Conservation (phyloP, 92 coral and sea anemone species). For the Chrysogorgia sp. region DNA sequence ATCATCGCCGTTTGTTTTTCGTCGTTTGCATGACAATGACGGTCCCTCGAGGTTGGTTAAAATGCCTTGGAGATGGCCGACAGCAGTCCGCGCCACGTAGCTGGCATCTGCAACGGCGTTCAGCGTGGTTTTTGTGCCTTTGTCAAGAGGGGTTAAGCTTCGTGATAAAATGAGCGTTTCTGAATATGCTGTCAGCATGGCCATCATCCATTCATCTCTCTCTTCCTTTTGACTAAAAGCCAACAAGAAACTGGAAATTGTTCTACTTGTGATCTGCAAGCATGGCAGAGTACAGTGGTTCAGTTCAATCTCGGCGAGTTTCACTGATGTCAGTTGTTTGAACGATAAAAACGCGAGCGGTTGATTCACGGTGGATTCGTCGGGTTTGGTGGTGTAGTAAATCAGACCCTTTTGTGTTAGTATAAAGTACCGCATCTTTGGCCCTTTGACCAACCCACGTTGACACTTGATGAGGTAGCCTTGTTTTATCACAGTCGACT, state of each 20-base stretch:
- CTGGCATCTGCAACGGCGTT: not conserved
- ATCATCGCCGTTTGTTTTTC: conserved; percentile 3
- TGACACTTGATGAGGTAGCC: conserved; percentile 32
- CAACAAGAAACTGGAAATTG: conserved; percentile 1
- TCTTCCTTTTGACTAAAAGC: conserved; percentile 27
- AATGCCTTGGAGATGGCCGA: not conserved
- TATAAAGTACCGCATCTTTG: conserved; percentile 36
- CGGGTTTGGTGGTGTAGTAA: conserved; percentile 14
- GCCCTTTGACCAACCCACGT: conserved; percentile 17
- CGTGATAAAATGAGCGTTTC: conserved; percentile 4
- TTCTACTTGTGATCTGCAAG: conserved; percentile 21
- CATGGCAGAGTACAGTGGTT: conserved; percentile 9
- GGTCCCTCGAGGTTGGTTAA: not conserved
- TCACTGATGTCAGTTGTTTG: conserved; percentile 18
- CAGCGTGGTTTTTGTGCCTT: not conserved
- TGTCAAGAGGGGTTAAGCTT: not conserved
- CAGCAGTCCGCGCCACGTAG: not conserved
- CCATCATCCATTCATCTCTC: conserved; percentile 37
- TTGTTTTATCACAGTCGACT: conserved; percentile 20
- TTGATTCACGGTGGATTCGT: not conserved
- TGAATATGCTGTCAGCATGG: conserved; percentile 21
- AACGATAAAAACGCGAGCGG: conserved; percentile 10
- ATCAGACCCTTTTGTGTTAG: conserved; percentile 19
- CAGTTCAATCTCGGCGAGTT: conserved; percentile 37
- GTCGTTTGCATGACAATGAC: not conserved